Base-by-base conservation (phyloP, 2,888 invertebrate species). In the Xestia sexstrigata region DNA sequence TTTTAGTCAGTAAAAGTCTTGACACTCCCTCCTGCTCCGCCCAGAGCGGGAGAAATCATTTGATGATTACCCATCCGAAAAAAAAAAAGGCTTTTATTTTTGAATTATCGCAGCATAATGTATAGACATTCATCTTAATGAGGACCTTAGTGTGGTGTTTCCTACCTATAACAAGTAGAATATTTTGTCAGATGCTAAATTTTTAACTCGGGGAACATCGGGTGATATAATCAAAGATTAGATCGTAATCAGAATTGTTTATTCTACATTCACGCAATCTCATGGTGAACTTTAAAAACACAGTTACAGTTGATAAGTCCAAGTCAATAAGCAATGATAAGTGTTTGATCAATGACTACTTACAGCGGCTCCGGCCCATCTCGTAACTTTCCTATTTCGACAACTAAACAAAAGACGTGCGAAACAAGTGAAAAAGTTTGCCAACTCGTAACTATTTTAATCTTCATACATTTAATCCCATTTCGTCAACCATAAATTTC, bases 211-310 rank as follows among this genome's bases (percentile, higher is more conserved):
- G 66, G 20, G 2, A 15, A 35, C 17, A 45, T 45, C 3, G 17
- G 75, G 71, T 55, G 35, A 70, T 45, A 20, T 35, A 86, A 82
- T 78, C n/a, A 87, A 82, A 90, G 81, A 88, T 58, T 30, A 78
- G 58, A 62, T 76, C 52, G 45, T 85, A 89, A 86, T 90, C 84
- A 87, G 88, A 91, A 91, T 91, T 90, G 89, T 91, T 91, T 91
- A 91, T 90, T 91, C 87, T 85, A 81, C 86, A 87, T 90, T 84
- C 88, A 91, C 90, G 87, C 86, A 89, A 81, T 84, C 85, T 88
- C 82, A 79, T 72, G 81, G 72, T 73, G 79, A 83, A 85, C 81
- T 80, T 70, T 47, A 71, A 78, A 76, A 80, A 82, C 78, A 83
- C 69, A 79, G 77, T 82, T 78, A 77, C 49, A 82, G 26, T 74